phyloP scores from a whole-genome alignment of 2,797 vertebrate species.

The Tokudaia tokunoshimensis region DNA sequence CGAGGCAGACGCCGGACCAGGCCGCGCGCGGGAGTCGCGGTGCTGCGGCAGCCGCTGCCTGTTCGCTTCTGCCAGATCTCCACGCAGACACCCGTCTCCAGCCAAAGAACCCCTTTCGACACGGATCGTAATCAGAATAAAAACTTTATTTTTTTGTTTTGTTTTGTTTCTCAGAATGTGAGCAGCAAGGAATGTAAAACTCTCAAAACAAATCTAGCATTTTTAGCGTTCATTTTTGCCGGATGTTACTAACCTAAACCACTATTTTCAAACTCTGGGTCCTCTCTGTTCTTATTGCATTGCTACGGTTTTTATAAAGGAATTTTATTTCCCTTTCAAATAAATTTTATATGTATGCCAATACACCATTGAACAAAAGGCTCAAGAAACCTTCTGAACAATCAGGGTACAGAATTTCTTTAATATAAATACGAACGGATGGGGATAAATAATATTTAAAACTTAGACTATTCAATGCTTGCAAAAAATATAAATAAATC shows the following conservation, averaged over 20 bases:
- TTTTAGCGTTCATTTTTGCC: slow-evolving; percentile 84
- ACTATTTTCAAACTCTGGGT: slow-evolving; percentile 86
- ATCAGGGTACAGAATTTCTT: slow-evolving; percentile 92
- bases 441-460: slow-evolving; percentile 97
- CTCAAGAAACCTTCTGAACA: slow-evolving; percentile 90
- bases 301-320: slow-evolving; percentile 90
- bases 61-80: not conserved
- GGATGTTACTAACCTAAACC: slow-evolving; percentile 90
- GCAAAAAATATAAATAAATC: slow-evolving; percentile 97
- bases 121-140: slow-evolving; percentile 91
- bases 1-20: not conserved
- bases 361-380: slow-evolving; percentile 90
- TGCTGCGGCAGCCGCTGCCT: not conserved
- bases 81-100: slow-evolving; percentile 58
- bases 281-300: slow-evolving; percentile 95
- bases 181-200: slow-evolving; percentile 98
- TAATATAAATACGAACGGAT: slow-evolving; percentile 92
- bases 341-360: slow-evolving; percentile 84
- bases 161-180: slow-evolving; percentile 90
- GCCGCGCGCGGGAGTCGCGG: not conserved
- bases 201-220: slow-evolving; percentile 90
- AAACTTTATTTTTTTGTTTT: slow-evolving; percentile 91
- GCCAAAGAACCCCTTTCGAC: slow-evolving; percentile 85
- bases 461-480: slow-evolving; percentile 94
- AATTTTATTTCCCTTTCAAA: slow-evolving; percentile 89